Evolutionary conservation across 2,113 vertebrate species (phyloP).

Genomic region (Pseudopipra pipra): DNA sequence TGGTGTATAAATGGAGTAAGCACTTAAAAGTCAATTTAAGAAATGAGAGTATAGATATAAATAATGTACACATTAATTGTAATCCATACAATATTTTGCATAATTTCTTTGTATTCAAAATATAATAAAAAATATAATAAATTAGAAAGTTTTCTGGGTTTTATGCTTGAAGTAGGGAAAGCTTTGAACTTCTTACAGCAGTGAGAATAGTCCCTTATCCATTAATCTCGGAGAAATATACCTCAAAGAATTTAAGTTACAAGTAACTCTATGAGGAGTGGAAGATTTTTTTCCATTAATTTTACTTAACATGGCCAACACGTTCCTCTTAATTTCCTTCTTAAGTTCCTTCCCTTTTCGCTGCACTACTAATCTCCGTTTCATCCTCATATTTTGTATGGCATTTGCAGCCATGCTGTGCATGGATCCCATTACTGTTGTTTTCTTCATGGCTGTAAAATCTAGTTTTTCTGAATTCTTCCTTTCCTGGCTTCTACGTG

Average conservation of each 20-base stretch:
- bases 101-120: constrained; percentile 38
- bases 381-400: background rate
- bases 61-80: constrained; percentile 30
- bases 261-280: background rate
- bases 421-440: background rate
- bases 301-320: background rate
- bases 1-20: constrained; percentile 41
- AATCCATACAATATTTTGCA: background rate
- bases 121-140: background rate
- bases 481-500: background rate
- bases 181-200: background rate
- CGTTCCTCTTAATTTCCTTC: background rate
- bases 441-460: background rate
- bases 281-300: background rate
- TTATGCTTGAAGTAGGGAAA: background rate
- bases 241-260: background rate
- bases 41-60: background rate
- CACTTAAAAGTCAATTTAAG: constrained; percentile 57
- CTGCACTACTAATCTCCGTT: background rate
- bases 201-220: background rate
- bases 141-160: background rate
- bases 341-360: background rate
- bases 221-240: background rate
- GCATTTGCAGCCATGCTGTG: background rate
- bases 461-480: background rate